A percentile compares a stretch with the other conserved stretches of the same genome.
Evolutionary conservation across 2,113 vertebrate species (phyloP).

Genomic region (Microtus pennsylvanicus): DNA sequence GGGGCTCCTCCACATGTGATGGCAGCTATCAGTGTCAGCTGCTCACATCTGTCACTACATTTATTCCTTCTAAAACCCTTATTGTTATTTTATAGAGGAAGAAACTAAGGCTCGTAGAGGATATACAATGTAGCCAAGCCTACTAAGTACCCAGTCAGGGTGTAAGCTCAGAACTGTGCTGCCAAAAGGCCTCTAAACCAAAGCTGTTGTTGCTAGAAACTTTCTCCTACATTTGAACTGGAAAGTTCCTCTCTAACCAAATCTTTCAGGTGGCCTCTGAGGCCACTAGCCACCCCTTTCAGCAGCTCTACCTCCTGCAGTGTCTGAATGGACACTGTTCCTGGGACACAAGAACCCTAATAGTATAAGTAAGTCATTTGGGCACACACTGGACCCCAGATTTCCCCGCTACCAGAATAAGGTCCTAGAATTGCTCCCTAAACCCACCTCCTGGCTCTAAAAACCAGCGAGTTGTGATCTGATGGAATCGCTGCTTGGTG

Average conservation of each 20-base stretch:
- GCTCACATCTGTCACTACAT: too few relatives aligned
- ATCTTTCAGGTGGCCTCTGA: background rate
- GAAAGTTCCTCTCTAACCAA: background rate
- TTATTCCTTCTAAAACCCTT: background rate
- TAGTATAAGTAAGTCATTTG: background rate
- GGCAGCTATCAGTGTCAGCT: background rate
- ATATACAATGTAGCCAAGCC: background rate
- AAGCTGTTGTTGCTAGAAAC: background rate
- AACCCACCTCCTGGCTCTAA: background rate
- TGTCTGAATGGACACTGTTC: background rate
- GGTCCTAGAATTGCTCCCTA: background rate
- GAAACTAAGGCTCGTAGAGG: background rate
- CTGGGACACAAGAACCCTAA: accelerated
- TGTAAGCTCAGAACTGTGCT: background rate
- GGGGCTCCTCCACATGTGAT: accelerated
- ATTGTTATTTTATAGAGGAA: background rate
- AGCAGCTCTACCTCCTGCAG: background rate
- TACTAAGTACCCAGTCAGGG: too few relatives aligned
- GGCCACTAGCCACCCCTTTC: background rate
- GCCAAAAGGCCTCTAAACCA: background rate
- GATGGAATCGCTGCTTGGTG: background rate
- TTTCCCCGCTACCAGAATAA: background rate
- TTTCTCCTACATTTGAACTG: background rate
- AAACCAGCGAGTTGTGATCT: too few relatives aligned
- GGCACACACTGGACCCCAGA: background rate